Base-by-base conservation (phyloP, 1,140 invertebrate genomes). In the Nasonia giraulti region DNA sequence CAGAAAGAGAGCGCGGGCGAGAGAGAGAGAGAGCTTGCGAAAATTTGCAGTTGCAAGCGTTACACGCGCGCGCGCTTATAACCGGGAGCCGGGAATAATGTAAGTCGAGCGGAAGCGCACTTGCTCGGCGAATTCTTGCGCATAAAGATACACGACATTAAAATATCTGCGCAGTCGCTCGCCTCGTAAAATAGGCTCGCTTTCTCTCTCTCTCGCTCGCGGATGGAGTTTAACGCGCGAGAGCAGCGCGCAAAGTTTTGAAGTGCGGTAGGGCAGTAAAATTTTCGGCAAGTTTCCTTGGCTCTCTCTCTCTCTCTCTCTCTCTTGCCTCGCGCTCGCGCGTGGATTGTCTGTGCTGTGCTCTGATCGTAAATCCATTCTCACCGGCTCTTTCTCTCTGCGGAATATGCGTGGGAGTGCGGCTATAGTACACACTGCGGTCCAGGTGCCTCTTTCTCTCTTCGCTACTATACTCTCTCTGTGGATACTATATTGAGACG, bases 141-240 rank as follows among this genome's bases (percentile, higher is more conserved):
- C 83, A 77, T 84, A 80, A 79, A 69, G 76, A 80, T 84, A 84
- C 68, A 74, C 17, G 77, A n/a, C 77, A 74, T 84, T 80, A 84
- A 84, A 84, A 84, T 79, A 80, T 84, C 47, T 62, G 27, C 47
- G 31, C 74, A 27, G 50, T 27, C 68, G 33, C 20, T 8, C 14
- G 47, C 40, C 73, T 44, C 31, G 73, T 84, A 79, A 84, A 84
- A 79, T 79, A 79, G 68, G 76, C 68, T 71, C 14, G 75, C 62
- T n/a, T 20, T n/a, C 55, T 17, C 40, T 44, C 40, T 44, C 40
- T 1, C 40, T 44, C 8, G 40, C 40, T 44, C 55, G 55, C 14
- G 55, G 55, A 62, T 62, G 17, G 55, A 17, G 55, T 62, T 62
- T 20, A 62, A 27, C 33, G 68, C 33, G 68, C 73, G 44, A 76